Percentiles rank a stretch among this genome's conserved stretches.
Conservation (phyloP, 1,140 invertebrate species). For the Aethina tumida region DNA sequence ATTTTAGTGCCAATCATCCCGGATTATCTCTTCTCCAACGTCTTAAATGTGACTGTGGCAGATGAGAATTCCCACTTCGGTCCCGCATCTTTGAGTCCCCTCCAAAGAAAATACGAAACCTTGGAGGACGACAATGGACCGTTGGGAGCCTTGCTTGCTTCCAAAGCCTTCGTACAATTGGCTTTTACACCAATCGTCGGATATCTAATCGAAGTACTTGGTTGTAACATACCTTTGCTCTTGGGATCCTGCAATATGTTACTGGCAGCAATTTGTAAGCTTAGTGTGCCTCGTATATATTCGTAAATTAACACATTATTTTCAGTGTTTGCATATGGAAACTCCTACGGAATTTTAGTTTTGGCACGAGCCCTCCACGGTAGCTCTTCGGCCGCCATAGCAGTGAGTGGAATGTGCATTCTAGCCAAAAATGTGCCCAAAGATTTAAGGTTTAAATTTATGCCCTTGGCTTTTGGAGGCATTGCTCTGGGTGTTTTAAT, state of each 20-base stretch:
- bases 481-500: slow-evolving; percentile 67
- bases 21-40: slow-evolving; percentile 59
- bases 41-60: slow-evolving; percentile 27
- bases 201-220: slow-evolving; percentile 51
- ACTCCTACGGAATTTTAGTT: slow-evolving; percentile 62
- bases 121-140: slow-evolving; percentile 57
- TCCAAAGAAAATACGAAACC: slow-evolving; percentile 33
- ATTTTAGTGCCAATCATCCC: slow-evolving; percentile 76
- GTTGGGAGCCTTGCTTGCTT: slow-evolving; percentile 72
- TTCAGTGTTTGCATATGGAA: slow-evolving; percentile 73
- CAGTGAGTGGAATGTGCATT: slow-evolving; percentile 61
- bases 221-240: slow-evolving; percentile 74
- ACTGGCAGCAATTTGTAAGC: slow-evolving; percentile 69
- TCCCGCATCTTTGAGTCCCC: slow-evolving; percentile 26
- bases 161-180: slow-evolving; percentile 80
- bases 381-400: slow-evolving; percentile 71
- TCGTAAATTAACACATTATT: slow-evolving; percentile 19
- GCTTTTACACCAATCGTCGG: slow-evolving; percentile 75
- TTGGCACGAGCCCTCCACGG: slow-evolving; percentile 78
- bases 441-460: slow-evolving; percentile 52
- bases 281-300: slow-evolving; percentile 6
- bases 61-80: slow-evolving; percentile 10
- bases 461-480: slow-evolving; percentile 71
- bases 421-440: slow-evolving; percentile 49
- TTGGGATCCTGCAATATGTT: slow-evolving; percentile 73